Base-by-base conservation (phyloP, 2,888 invertebrate genomes). In the Epirrita christyi region DNA sequence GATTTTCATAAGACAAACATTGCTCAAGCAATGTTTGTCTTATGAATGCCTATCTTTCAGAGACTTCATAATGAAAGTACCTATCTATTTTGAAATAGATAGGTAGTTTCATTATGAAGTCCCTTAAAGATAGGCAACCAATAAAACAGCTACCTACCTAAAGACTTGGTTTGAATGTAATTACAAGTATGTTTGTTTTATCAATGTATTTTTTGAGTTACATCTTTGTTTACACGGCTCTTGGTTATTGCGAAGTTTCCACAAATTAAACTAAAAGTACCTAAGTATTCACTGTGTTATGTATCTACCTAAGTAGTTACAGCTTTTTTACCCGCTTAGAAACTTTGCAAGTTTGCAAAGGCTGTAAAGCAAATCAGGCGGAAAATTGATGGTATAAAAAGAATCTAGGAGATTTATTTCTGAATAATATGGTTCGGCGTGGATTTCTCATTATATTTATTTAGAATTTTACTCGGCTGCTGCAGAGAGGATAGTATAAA, bases 301-400 rank as follows among this genome's bases (percentile, higher is more conserved):
- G 38, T 21, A 2, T 3, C 21, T 11, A 51, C 45, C 40, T 43
- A 41, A 21, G 15, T 46, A 46, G 49, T 54, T 45, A 42, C 37
- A 50, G 32, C 15, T 27, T 56, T 54, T 58, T 54, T 51, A 50
- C 38, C 29, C 59, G 42, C 42, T 53, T 28, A 49, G 41, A 54
- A 49, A 64, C 56, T 59, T 63, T 59, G 55, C 61, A 49, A 60
- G 49, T 54, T 54, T 32, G 60, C 48, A 45, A 41, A 55, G 41
- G 45, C 32, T 53, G 52, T 55, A 49, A 55, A 60, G 10, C 48
- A 44, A 60, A 45, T 49, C 45, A 52, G 42, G 29, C 40, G 52
- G 55, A 55, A 56, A 60, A 52, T 56, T 41, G 48, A 56, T 49
- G 44, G n/a, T 40, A 48, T 48, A 55, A 51, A 59, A 55, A 51